These are phyloP conservation scores for Rhodophaea formosa DNA, from an alignment of 2,888 invertebrate genomes.

Conservation along the genomic window DNA sequence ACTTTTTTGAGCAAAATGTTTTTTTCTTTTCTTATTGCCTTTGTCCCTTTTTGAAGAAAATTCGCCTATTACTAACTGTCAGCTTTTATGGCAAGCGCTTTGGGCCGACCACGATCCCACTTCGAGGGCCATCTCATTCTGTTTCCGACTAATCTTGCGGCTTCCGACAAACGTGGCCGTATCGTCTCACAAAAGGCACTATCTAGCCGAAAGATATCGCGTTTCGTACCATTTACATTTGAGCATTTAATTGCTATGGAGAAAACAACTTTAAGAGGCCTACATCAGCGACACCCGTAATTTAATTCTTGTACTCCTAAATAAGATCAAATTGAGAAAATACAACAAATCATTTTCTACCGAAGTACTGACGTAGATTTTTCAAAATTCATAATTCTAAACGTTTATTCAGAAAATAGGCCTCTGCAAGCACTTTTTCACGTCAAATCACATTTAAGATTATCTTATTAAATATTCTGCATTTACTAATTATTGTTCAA, in stretches of 20 bases:
- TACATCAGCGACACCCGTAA: too few species aligned
- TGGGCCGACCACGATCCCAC: constrained; percentile 12
- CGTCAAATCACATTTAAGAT: too few species aligned
- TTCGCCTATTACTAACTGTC: constrained; percentile 14
- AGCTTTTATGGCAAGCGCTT: constrained; percentile 8
- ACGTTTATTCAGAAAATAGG: too few species aligned
- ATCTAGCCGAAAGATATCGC: constrained; percentile 1
- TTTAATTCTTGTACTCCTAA: too few species aligned
- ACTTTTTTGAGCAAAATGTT: neutral
- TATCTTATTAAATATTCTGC: too few species aligned
- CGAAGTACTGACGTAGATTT: too few species aligned
- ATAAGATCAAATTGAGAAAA: too few species aligned
- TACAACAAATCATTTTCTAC: too few species aligned
- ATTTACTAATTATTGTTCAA: too few species aligned
- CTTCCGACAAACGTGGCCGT: constrained; percentile 15
- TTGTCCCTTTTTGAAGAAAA: constrained; percentile 1
- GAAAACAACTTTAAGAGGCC: too few species aligned
- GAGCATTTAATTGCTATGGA: neutral
- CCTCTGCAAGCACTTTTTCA: too few species aligned
- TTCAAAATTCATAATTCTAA: too few species aligned
- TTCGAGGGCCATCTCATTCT: constrained; percentile 13
- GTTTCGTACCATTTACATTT: neutral
- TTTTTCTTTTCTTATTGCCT: constrained; percentile 7
- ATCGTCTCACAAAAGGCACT: constrained; percentile 15
- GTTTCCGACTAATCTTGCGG: constrained; percentile 18